Percentiles rank a stretch among this genome's conserved stretches.
Conservation (phyloP, 2,797 vertebrate species). For the Clarias fuscus region DNA sequence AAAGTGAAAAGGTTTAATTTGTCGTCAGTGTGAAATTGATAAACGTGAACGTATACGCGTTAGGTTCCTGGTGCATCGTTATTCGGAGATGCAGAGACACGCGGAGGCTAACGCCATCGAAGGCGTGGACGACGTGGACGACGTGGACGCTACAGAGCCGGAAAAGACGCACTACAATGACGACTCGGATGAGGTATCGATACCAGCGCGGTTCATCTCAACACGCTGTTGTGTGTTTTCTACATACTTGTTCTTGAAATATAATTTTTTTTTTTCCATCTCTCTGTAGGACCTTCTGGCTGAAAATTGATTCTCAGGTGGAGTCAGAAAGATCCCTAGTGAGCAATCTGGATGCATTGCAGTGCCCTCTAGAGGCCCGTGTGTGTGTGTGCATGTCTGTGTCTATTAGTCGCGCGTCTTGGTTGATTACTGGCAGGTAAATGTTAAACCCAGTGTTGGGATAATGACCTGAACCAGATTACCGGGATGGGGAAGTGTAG, state of each 20-base stretch:
- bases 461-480: slow-evolving; percentile 20
- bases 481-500: slow-evolving; percentile 10
- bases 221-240: neutral
- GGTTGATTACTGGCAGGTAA: slow-evolving; percentile 7
- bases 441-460: neutral
- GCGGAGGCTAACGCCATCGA: slow-evolving; percentile 80
- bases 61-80: slow-evolving; percentile 93
- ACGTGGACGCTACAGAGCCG: slow-evolving; percentile 72
- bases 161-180: slow-evolving; percentile 83
- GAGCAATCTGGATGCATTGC: slow-evolving; percentile 18
- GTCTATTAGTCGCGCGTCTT: neutral
- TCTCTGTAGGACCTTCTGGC: slow-evolving; percentile 50
- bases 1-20: neutral
- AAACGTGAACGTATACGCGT: neutral
- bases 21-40: neutral
- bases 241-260: neutral
- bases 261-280: neutral
- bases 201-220: too few relatives aligned
- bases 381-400: neutral
- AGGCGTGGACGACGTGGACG: slow-evolving; percentile 73
- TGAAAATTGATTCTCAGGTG: slow-evolving; percentile 21
- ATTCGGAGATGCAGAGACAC: slow-evolving; percentile 88
- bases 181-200: slow-evolving; percentile 89
- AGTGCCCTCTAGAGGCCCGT: slow-evolving; percentile 18
- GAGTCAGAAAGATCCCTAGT: neutral